Base-by-base conservation (phyloP, 2,113 vertebrate species). In the Genyomyrus donnyi region DNA sequence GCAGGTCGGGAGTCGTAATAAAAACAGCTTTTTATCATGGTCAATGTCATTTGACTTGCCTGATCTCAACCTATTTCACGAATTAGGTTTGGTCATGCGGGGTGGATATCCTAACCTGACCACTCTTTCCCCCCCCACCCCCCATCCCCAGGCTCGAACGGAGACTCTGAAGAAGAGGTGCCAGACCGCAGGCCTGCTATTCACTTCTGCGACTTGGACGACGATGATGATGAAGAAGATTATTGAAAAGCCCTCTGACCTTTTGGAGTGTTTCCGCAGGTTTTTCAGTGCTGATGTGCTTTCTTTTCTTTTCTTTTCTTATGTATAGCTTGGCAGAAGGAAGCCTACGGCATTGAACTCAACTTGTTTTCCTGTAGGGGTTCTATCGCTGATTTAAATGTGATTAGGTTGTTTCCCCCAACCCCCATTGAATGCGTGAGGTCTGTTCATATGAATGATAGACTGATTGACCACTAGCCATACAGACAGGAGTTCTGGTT, bases 141-240 rank as follows among this genome's bases (percentile, higher is more conserved):
- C 31, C 95, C 39, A 92, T 91, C 94, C 93, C 91, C 96, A 99
- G 98, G 95, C 94, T 96, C 97, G 70, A 97, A 96, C 50, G 96
- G 96, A 56, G 97, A 98, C 91, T 97, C 96, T 9, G 97, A 98
- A 11, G 94, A 94, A 35, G 95, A 94, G 80, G 95, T 94, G 87
- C 92, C 91, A 92, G 96, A 98, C 92, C 94, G 48, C 92, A 94
- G 96, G 91, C 95, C 95, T 0, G 95, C 95, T n/a, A 94, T 95
- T 9, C 96, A 97, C 85, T 96, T 96, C 77, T 95, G 95, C 1
- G 96, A 96, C 91, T 91, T 96, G 92, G 96, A 96, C 0, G 95
- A 96, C 11, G 95, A 96, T 3, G 93, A 95, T 3, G 93, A 95
- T 0, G 94, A 95, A 19, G 39, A 66, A 1, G 94, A 95, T 15